Evolutionary conservation across 2,113 vertebrate genomes (phyloP).

Genomic region (Notechis scutatus): DNA sequence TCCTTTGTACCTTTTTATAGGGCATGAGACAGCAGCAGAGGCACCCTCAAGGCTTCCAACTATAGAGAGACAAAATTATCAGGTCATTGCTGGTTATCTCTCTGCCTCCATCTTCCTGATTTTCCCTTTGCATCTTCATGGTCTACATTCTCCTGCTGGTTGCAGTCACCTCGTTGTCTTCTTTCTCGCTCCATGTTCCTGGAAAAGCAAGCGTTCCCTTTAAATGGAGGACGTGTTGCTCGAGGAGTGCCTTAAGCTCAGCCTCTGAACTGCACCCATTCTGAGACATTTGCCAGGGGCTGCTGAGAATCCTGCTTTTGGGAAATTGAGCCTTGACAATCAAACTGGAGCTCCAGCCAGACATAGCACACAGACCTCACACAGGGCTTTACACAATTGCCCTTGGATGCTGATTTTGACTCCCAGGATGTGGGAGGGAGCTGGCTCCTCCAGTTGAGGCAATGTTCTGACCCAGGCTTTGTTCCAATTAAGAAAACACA

Average conservation of each 20-base stretch:
- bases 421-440: too few species aligned
- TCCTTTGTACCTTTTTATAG: conserved; percentile 56
- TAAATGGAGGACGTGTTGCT: conserved; percentile 8
- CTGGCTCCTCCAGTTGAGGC: too few species aligned
- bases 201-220: not conserved
- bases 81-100: conserved; percentile 50
- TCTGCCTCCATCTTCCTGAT: not conserved
- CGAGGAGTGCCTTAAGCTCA: conserved; percentile 56
- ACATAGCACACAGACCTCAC: not conserved
- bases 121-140: not conserved
- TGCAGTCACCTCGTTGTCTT: not conserved
- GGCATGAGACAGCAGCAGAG: conserved; percentile 57
- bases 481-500: too few species aligned
- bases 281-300: not conserved
- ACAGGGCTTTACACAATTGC: too few species aligned
- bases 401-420: too few species aligned
- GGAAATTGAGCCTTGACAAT: not conserved
- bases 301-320: not conserved
- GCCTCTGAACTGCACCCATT: not conserved
- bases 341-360: not conserved
- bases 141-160: not conserved
- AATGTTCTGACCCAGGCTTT: too few species aligned
- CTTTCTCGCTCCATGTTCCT: not conserved
- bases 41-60: conserved; percentile 63
- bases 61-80: conserved; percentile 64